phyloP scores from a whole-genome alignment of 2,797 vertebrate species.

The Rhyacichthys aspro region DNA sequence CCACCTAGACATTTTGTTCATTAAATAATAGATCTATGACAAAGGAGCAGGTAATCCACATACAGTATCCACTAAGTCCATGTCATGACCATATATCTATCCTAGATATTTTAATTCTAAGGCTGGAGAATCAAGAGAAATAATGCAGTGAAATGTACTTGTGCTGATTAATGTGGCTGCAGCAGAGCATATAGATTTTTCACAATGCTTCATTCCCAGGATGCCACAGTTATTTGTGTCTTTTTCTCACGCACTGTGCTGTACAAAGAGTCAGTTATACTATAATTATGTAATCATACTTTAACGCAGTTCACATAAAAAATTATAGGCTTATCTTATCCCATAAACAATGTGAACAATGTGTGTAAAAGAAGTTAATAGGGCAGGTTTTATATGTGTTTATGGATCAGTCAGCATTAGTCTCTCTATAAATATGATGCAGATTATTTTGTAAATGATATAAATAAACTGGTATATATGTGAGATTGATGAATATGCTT shows the following conservation, averaged over 20 bases:
- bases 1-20: no score
- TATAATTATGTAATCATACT: background rate
- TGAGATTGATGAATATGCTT: background rate
- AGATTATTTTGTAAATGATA: no score
- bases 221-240: background rate
- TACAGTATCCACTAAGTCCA: no score
- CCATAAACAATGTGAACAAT: background rate
- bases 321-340: background rate
- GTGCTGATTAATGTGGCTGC: slow-evolving; percentile 1
- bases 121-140: background rate
- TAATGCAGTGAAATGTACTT: background rate
- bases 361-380: background rate
- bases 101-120: background rate
- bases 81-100: background rate
- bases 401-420: background rate
- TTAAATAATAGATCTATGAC: no score
- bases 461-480: background rate
- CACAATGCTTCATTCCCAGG: background rate
- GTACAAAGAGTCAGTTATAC: background rate
- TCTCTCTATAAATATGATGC: no score
- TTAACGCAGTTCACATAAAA: background rate
- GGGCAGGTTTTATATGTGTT: background rate
- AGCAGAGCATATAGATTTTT: background rate
- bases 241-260: background rate
- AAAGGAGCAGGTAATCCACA: no score